Conservation (phyloP, 2,888 invertebrate species). For the Cepaea hortensis region DNA sequence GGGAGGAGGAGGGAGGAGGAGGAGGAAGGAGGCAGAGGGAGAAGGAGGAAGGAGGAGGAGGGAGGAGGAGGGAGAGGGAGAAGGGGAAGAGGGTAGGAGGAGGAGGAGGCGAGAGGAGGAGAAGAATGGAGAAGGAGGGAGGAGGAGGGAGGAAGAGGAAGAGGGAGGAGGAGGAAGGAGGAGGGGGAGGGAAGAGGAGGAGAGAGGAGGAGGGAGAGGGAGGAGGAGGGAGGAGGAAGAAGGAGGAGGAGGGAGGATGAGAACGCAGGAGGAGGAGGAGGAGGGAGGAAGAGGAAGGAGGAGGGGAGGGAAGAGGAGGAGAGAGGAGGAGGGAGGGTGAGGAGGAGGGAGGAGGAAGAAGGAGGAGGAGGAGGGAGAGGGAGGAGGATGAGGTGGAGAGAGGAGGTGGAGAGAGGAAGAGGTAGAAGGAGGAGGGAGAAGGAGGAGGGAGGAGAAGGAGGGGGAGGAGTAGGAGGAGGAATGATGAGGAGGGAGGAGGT, state of each 20-base stretch:
- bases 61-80: background rate
- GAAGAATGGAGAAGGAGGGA: background rate
- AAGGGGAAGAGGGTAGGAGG: too few relatives aligned
- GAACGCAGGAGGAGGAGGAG: background rate
- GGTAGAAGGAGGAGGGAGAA: too few relatives aligned
- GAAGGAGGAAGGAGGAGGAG: background rate
- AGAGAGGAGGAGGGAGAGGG: too few relatives aligned
- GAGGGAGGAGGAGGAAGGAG: too few relatives aligned
- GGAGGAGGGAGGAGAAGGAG: too few relatives aligned
- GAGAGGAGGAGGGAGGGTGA: background rate
- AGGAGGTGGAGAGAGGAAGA: too few relatives aligned
- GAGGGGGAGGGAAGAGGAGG: too few relatives aligned
- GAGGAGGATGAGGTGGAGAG: too few relatives aligned
- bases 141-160: conserved; percentile 1
- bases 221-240: background rate
- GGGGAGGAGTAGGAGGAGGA: too few relatives aligned
- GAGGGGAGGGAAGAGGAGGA: background rate
- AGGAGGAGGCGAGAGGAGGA: too few relatives aligned
- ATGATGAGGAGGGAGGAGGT: too few relatives aligned
- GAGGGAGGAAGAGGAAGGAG: background rate
- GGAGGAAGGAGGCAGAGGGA: background rate
- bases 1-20: background rate
- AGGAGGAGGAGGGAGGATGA: background rate
- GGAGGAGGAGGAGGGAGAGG: background rate
- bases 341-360: background rate